phyloP scores from a whole-genome alignment of 30 jellyfish, hydroid and myxozoan genomes.

The Calvadosia cruxmelitensis region DNA sequence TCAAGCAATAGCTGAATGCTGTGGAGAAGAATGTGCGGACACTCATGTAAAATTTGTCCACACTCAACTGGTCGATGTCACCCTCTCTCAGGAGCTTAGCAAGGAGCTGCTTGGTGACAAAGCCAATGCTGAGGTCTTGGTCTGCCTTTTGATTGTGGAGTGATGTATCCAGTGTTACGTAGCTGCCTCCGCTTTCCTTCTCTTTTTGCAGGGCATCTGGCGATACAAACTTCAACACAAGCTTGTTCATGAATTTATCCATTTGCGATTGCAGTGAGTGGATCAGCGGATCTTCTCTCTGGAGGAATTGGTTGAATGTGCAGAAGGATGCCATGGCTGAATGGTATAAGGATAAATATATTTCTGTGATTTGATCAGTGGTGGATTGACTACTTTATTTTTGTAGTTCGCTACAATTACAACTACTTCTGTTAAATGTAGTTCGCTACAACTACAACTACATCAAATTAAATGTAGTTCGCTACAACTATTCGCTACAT shows the following conservation, averaged over 20 bases:
- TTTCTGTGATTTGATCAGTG: conserved; percentile 43
- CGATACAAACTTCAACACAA: conserved; percentile 22
- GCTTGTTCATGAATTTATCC: conserved; percentile 39
- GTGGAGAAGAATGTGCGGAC: conserved; percentile 25
- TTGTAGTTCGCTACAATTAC: no score
- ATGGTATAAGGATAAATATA: conserved; percentile 29
- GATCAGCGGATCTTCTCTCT: conserved; percentile 46
- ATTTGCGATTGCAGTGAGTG: conserved; percentile 17
- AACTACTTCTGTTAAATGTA: no score
- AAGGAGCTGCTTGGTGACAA: conserved; percentile 25
- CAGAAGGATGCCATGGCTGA: conserved; percentile 38
- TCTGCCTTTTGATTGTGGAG: conserved; percentile 39
- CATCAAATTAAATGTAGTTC: no score
- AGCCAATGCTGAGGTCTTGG: conserved; percentile 34
- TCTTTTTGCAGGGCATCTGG: conserved; percentile 30
- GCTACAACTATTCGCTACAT: no score
- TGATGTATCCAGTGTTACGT: conserved; percentile 20
- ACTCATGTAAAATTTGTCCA: conserved; percentile 26
- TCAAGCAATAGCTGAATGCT: conserved; percentile 26
- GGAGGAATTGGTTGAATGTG: conserved; percentile 41
- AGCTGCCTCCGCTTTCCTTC: conserved; percentile 16
- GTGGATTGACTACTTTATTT: no score
- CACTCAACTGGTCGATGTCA: conserved; percentile 9
- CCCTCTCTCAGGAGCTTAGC: conserved; percentile 26
- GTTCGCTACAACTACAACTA: no score